Conservation (phyloP, 1,140 invertebrate genomes). For the Drosophila cardini region DNA sequence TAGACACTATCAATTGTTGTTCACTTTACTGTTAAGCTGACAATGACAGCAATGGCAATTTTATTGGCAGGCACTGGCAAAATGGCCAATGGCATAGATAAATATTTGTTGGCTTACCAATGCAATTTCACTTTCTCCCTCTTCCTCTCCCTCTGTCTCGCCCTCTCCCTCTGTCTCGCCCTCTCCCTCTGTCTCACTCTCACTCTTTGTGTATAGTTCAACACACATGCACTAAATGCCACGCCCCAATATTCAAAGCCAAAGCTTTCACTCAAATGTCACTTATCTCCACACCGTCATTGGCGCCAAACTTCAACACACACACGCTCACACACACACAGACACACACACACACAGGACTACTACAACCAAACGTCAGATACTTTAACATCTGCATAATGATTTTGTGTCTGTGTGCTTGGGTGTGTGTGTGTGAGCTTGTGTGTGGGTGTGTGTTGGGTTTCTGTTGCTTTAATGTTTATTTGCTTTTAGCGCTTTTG, state of each 20-base stretch:
- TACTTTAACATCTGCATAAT: slow-evolving; percentile 68
- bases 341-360: no score
- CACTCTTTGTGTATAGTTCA: no score
- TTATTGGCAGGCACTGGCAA: slow-evolving; percentile 77
- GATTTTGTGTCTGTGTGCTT: slow-evolving; percentile 21
- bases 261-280: slow-evolving; percentile 78
- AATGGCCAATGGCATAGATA: slow-evolving; percentile 81
- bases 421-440: not conserved
- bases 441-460: slow-evolving; percentile 10
- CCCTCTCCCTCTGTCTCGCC: not conserved
- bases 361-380: slow-evolving; percentile 24
- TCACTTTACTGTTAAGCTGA: slow-evolving; percentile 80
- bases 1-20: slow-evolving; percentile 63
- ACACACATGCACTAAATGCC: slow-evolving; percentile 9
- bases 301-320: slow-evolving; percentile 21
- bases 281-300: slow-evolving; percentile 68
- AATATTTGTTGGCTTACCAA: slow-evolving; percentile 79
- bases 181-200: slow-evolving; percentile 2
- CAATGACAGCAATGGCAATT: slow-evolving; percentile 80
- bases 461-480: slow-evolving; percentile 22
- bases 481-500: slow-evolving; percentile 57
- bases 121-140: slow-evolving; percentile 45
- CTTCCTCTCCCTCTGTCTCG: slow-evolving; percentile 4
- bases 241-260: slow-evolving; percentile 49
- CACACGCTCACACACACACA: not conserved